Evolutionary conservation across 2,888 invertebrate species (phyloP).

Genomic region (Melanchra persicariae): DNA sequence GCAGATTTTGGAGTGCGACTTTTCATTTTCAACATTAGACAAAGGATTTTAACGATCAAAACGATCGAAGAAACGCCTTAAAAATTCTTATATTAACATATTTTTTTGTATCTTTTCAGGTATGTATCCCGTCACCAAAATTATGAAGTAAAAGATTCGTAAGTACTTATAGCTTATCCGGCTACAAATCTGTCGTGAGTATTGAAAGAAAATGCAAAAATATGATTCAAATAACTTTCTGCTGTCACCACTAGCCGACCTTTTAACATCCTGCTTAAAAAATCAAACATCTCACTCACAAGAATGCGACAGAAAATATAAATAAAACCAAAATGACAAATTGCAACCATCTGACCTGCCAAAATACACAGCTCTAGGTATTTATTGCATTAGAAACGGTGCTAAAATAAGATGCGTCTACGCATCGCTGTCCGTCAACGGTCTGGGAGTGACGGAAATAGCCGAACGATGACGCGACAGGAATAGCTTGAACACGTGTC

Average conservation of each 20-base stretch:
- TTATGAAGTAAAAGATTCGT: background rate
- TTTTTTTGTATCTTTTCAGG: slow-evolving; percentile 42
- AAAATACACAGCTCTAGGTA: slow-evolving; percentile 51
- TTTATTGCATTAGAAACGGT: slow-evolving; percentile 60
- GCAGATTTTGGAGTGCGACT: slow-evolving; percentile 2
- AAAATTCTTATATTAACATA: slow-evolving; percentile 10
- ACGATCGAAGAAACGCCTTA: background rate
- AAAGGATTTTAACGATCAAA: background rate
- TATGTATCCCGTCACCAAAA: slow-evolving; percentile 27
- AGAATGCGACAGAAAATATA: slow-evolving; percentile 37
- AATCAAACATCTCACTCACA: slow-evolving; percentile 15
- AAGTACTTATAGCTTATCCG: slow-evolving; percentile 10
- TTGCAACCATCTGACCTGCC: slow-evolving; percentile 53
- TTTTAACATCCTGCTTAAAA: slow-evolving; percentile 23
- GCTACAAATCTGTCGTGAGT: background rate
- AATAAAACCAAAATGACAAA: slow-evolving; percentile 53
- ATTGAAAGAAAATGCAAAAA: background rate
- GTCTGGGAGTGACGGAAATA: slow-evolving; percentile 63
- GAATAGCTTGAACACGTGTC: slow-evolving; percentile 59
- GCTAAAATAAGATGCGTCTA: slow-evolving; percentile 61
- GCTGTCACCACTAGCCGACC: background rate
- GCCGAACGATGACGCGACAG: slow-evolving; percentile 62
- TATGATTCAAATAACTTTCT: background rate
- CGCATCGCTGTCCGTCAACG: slow-evolving; percentile 64
- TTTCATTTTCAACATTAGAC: background rate